These are phyloP conservation scores for Dinomys branickii DNA, from an alignment of 2,113 vertebrate genomes.

Conservation along the genomic window DNA sequence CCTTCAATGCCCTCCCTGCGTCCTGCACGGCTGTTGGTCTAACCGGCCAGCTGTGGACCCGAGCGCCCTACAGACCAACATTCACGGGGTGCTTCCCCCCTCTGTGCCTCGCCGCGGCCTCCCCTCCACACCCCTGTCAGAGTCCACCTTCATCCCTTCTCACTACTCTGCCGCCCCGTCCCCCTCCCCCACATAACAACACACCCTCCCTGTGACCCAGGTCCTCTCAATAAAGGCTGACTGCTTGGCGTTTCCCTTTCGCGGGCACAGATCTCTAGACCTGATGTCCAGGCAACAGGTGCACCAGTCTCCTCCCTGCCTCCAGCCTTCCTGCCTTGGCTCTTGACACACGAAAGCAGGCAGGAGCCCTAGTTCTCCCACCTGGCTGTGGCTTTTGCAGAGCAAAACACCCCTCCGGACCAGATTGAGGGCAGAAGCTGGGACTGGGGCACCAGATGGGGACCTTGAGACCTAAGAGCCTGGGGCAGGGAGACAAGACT, in stretches of 20 bases:
- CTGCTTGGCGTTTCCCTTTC: neutral
- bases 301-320: neutral
- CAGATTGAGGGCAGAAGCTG: neutral
- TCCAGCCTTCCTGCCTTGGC: neutral
- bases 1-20: neutral
- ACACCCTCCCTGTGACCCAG: neutral
- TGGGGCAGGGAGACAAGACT: neutral
- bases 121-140: neutral
- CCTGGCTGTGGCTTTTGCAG: neutral
- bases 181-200: neutral
- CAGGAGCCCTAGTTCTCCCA: neutral
- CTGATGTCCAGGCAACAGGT: neutral
- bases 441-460: neutral
- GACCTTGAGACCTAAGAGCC: neutral
- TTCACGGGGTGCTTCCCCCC: too few species aligned
- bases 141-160: neutral
- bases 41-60: too few species aligned
- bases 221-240: constrained; percentile 53
- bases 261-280: neutral
- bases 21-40: too few species aligned
- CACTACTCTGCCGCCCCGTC: neutral
- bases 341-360: neutral
- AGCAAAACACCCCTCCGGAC: neutral
- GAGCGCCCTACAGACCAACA: too few species aligned
- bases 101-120: neutral